Percentiles rank a stretch among this genome's conserved stretches.
phyloP scores from a whole-genome alignment of 2,797 vertebrate species.

The Malacoctenus gilli region DNA sequence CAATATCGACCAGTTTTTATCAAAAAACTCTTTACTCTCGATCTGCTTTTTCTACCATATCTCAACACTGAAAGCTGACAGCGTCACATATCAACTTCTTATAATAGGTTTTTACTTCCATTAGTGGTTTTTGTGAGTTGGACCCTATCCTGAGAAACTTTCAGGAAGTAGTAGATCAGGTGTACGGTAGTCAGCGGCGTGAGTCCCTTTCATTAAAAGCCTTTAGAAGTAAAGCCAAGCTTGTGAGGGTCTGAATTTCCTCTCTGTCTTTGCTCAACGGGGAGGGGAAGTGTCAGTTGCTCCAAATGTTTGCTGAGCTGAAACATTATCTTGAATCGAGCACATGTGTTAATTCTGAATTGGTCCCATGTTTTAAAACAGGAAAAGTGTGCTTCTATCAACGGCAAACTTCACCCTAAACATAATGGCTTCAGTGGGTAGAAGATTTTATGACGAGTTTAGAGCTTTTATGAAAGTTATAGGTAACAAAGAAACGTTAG shows the following conservation, averaged over 20 bases:
- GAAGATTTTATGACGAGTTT: no score
- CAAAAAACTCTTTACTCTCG: slow-evolving; percentile 9
- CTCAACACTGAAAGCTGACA: slow-evolving; percentile 19
- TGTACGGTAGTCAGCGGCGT: slow-evolving; percentile 62
- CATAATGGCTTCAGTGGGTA: slow-evolving; percentile 6
- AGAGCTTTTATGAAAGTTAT: no score
- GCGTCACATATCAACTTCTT: slow-evolving; percentile 39
- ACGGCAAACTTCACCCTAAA: slow-evolving; percentile 13
- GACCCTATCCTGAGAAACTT: slow-evolving; percentile 42
- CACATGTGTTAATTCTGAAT: slow-evolving; percentile 67
- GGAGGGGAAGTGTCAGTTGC: slow-evolving; percentile 68
- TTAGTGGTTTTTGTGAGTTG: slow-evolving; percentile 50
- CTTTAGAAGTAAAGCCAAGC: slow-evolving; percentile 61
- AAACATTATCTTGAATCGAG: slow-evolving; percentile 74
- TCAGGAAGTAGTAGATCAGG: slow-evolving; percentile 68
- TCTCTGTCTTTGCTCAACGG: slow-evolving; percentile 63
- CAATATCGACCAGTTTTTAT: slow-evolving; percentile 21
- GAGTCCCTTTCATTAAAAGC: slow-evolving; percentile 61
- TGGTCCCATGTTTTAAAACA: slow-evolving; percentile 42
- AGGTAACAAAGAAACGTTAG: no score
- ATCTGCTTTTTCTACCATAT: slow-evolving; percentile 20
- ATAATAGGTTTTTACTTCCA: slow-evolving; percentile 41
- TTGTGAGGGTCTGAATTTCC: slow-evolving; percentile 63
- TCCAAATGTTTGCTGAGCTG: slow-evolving; percentile 63
- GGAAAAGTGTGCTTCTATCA: slow-evolving; percentile 21